Evolutionary conservation across 2,888 invertebrate genomes (phyloP), one percentile per base, ranked within the genome.

Genomic region (Parnassius apollo): DNA sequence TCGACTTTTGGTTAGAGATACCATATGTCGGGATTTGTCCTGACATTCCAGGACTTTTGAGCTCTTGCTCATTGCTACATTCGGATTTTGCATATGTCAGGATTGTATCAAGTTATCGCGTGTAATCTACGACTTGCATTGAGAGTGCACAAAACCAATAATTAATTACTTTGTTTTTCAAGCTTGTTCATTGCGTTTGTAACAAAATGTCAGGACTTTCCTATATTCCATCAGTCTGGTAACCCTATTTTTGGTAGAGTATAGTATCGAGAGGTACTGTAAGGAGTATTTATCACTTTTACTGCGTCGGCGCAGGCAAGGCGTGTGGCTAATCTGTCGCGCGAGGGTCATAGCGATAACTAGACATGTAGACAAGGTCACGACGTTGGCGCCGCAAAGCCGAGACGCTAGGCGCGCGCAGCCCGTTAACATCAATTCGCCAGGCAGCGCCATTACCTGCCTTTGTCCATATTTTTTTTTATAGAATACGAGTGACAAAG

Each of bases 351-450:
- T 75, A 81, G 85, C 87, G 89, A 88, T 88, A 88, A 87, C 81
- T 81, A 86, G 87, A 85, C 89, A 90, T 90, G 91, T 81, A 86
- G 87, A 85, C 89, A 91, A 90, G 91, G 91, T 89, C 91, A 85
- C 82, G 86, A 80, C 88, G 87, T 82, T 78, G 90, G 89, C 91
- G 86, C 86, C 86, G 82, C 72, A 73, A 57, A 71, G 89, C 78
- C 75, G 81, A 81, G 82, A 81, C 75, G 70, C 68, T 69, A 68
- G 74, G 58, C 71, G 68, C 74, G 71, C 73, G 72, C 83, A 80
- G 76, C 81, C 85, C 86, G 86, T 86, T 88, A 86, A 86, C 87
- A 86, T 88, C 88, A 88, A 88, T 88, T 88, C 49, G 49, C 82
- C 81, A 83, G 76, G 82, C 87, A 78, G 82, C 77, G 82, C 82